Evolutionary conservation across 2,888 invertebrate species (phyloP), one percentile per base, ranked within the genome.

Genomic region (Diplolepis rosae): DNA sequence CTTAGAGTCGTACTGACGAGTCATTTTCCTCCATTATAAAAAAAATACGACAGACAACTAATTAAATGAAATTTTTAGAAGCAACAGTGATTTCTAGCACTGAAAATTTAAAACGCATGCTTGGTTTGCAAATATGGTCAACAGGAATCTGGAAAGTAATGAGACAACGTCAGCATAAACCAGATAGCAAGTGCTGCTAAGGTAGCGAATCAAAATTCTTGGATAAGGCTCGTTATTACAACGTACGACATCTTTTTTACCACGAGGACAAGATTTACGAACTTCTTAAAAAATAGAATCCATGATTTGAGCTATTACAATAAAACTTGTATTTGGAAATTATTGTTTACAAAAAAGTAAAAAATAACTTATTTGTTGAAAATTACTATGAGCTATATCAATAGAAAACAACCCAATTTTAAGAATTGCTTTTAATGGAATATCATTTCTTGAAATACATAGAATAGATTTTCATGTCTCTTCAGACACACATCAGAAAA

Each of bases 401-500:
- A n/a, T n/a, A n/a, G n/a, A n/a, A n/a, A n/a, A n/a, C n/a, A n/a
- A n/a, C n/a, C n/a, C n/a, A n/a, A n/a, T 18, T 45, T 45, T 45
- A 18, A 45, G 15, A 45, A 52, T 52, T 52, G 28, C 15, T 61
- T 52, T 61, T 61, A 61, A 24, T 61, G 39, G 61, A 61, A 39
- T 61, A 61, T 22, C 24, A 61, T 39, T 61, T 35, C 24, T 39
- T 24, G n/a, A n/a, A 61, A 39, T 61, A 61, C 39, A 61, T 61
- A 61, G 35, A 61, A 35, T 61, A 61, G 61, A 61, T 61, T 61
- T 39, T 61, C 51, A 61, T 32, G 61, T 61, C 61, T 39, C 35
- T 61, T 39, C n/a, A 39, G 61, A 61, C n/a, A 61, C 61, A 61
- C n/a, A 61, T 61, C n/a, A 61, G 39, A 61, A 61, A 61, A 61